phyloP scores from a whole-genome alignment of 2,797 vertebrate species.

The Melanotaenia pygmaea region DNA sequence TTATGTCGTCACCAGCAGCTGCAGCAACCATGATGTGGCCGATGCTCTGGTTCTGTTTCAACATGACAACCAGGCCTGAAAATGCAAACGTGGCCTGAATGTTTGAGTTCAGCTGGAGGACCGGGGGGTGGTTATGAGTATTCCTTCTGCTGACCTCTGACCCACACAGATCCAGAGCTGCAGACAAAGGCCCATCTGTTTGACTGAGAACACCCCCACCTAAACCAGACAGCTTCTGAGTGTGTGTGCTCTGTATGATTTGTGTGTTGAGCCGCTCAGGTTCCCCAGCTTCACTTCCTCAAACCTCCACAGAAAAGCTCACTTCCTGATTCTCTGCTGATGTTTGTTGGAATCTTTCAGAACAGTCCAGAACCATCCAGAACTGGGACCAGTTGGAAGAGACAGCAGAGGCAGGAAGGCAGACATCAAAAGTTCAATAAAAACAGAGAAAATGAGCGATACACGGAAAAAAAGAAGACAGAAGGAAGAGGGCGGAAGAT shows the following conservation, averaged over 20 bases:
- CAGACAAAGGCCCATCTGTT: conserved; percentile 41
- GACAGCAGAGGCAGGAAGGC: too few species aligned
- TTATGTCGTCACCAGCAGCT: too few species aligned
- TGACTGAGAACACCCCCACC: conserved; percentile 1
- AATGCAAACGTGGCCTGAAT: neutral
- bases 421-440: neutral
- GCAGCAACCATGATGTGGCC: too few species aligned
- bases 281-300: conserved; percentile 55
- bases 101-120: neutral
- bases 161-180: conserved; percentile 31
- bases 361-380: too few species aligned
- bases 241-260: conserved; percentile 49
- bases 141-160: conserved; percentile 52
- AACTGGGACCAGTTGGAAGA: too few species aligned
- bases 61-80: neutral
- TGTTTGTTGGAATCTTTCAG: too few species aligned
- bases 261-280: conserved; percentile 49
- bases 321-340: conserved; percentile 58
- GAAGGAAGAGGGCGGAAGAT: neutral
- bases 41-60: neutral
- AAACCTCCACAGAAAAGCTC: conserved; percentile 41
- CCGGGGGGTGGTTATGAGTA: conserved; percentile 28
- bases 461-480: neutral
- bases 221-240: neutral
- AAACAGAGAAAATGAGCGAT: neutral